These are phyloP conservation scores for Rosalia funebris DNA, from an alignment of 2,888 invertebrate species.

Conservation along the genomic window DNA sequence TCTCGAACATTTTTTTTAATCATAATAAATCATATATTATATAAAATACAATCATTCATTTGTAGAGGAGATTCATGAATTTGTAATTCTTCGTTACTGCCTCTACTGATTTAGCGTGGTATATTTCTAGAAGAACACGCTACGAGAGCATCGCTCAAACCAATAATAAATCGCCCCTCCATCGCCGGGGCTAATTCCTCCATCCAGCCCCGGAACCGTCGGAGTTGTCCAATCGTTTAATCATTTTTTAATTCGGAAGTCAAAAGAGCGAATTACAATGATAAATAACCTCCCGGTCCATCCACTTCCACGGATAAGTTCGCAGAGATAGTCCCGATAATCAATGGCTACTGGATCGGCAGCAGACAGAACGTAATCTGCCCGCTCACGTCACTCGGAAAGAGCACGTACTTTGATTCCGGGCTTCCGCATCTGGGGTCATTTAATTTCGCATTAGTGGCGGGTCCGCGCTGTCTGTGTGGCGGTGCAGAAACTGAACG, in stretches of 20 bases:
- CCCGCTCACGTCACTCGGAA: constrained; percentile 34
- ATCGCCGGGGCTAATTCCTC: neutral
- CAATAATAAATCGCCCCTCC: too few species aligned
- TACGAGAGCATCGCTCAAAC: too few species aligned
- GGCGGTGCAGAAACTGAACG: constrained; percentile 12
- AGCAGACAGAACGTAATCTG: constrained; percentile 39
- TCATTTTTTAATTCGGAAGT: constrained; percentile 28
- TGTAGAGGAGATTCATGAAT: too few species aligned
- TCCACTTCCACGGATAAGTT: constrained; percentile 7
- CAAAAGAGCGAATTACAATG: constrained; percentile 27
- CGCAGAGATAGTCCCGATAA: constrained; percentile 30
- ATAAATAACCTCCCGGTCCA: constrained; percentile 20
- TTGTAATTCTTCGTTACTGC: too few species aligned
- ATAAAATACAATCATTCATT: too few species aligned
- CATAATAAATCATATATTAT: too few species aligned
- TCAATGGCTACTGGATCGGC: constrained; percentile 38
- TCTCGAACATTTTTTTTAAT: too few species aligned
- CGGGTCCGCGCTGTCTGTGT: constrained; percentile 11
- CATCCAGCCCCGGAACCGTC: neutral
- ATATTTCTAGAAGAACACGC: too few species aligned
- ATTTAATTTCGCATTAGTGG: constrained; percentile 47
- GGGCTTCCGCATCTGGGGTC: constrained; percentile 45
- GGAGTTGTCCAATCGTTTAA: constrained; percentile 25
- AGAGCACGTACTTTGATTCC: constrained; percentile 36
- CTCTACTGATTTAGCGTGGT: too few species aligned